phyloP scores from a whole-genome alignment of 2,113 vertebrate species.

The Colius striatus region DNA sequence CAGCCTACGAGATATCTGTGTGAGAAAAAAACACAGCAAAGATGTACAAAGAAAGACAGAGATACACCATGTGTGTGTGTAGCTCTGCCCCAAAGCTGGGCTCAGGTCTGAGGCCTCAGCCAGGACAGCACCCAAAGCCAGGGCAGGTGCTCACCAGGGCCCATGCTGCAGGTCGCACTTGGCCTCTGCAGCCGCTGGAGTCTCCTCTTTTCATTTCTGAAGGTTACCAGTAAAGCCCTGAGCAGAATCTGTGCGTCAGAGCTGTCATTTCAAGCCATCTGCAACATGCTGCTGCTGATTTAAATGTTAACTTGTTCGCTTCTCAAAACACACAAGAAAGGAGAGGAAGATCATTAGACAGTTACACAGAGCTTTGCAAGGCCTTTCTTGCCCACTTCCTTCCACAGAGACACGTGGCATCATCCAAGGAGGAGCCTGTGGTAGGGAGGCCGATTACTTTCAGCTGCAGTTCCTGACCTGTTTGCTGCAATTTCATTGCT shows the following conservation, averaged over 20 bases:
- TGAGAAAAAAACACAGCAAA: background rate
- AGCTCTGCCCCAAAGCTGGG: rapidly evolving
- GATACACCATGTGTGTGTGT: rapidly evolving
- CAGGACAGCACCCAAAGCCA: background rate
- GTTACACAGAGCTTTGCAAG: background rate
- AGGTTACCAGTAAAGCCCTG: conserved; percentile 39
- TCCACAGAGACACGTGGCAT: background rate
- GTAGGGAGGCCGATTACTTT: background rate
- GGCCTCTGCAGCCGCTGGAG: conserved; percentile 25
- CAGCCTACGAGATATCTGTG: rapidly evolving
- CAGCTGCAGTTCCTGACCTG: background rate
- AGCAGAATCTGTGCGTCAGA: conserved; percentile 31
- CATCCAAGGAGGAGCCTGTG: background rate
- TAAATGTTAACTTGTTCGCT: conserved; percentile 42
- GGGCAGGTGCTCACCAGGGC: background rate
- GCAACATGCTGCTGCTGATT: conserved; percentile 16
- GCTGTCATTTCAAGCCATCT: conserved; percentile 67
- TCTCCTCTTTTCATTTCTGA: background rate
- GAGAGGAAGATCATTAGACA: background rate
- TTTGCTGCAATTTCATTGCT: too few species aligned
- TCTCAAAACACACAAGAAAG: background rate
- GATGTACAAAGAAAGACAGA: rapidly evolving
- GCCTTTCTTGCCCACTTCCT: background rate
- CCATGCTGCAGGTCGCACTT: background rate
- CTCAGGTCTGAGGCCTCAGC: background rate